Conservation (phyloP, 64 coral and sea anemone genomes). For the Pocillopora damicornis region DNA sequence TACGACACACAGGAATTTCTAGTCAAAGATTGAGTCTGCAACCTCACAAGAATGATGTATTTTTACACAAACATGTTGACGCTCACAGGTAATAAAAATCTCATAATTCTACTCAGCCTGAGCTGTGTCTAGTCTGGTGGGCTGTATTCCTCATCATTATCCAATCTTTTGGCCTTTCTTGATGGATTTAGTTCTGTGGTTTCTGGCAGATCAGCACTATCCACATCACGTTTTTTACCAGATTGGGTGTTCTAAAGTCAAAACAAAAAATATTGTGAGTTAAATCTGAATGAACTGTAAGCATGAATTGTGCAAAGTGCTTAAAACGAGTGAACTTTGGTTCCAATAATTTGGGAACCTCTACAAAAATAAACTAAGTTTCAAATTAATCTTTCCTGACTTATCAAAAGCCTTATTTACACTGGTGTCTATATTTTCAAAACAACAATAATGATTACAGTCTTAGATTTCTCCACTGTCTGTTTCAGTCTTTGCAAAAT, state of each 20-base stretch:
- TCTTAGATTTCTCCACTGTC: too few relatives aligned
- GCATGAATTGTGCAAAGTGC: neutral
- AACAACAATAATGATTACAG: too few relatives aligned
- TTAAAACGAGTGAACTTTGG: too few relatives aligned
- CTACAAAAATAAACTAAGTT: too few relatives aligned
- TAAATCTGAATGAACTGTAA: neutral
- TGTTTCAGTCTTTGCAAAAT: too few relatives aligned
- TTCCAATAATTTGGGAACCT: too few relatives aligned
- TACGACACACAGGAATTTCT: neutral
- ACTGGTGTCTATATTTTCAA: too few relatives aligned
- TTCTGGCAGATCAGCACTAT: constrained; percentile 73
- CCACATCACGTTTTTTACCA: constrained; percentile 81
- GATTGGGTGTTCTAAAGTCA: constrained; percentile 51
- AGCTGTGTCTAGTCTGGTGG: constrained; percentile 58
- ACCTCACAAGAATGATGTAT: neutral
- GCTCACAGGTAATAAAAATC: neutral
- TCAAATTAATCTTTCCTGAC: too few relatives aligned
- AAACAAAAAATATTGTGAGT: neutral
- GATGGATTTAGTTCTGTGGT: constrained; percentile 58
- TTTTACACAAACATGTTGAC: neutral
- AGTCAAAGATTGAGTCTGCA: neutral
- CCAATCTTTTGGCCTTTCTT: constrained; percentile 74
- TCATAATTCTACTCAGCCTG: neutral
- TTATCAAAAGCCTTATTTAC: too few relatives aligned
- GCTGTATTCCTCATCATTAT: constrained; percentile 57